Conservation (phyloP, 2,797 vertebrate genomes). For the Artibeus jamaicensis region DNA sequence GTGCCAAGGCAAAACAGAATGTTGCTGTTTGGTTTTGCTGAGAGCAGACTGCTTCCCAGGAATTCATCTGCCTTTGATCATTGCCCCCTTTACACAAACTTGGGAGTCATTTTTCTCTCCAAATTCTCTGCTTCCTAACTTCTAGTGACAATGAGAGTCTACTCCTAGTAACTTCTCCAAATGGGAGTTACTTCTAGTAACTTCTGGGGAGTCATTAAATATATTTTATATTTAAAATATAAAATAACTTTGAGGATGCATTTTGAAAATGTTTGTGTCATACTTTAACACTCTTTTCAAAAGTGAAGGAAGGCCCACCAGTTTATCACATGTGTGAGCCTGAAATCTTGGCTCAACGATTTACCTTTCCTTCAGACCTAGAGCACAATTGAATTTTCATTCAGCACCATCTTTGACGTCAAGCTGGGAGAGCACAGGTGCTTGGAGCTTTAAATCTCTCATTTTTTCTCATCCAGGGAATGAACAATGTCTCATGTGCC, state of each 20-base stretch:
- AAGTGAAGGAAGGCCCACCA: not conserved
- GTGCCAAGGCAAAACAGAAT: not conserved
- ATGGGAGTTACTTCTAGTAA: too few relatives aligned
- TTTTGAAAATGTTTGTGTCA: not conserved
- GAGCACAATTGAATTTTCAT: constrained; percentile 36
- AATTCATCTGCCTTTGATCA: not conserved
- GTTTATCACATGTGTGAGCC: not conserved
- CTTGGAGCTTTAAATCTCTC: constrained; percentile 22
- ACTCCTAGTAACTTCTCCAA: too few relatives aligned
- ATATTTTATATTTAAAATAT: constrained; percentile 34
- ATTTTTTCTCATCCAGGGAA: not conserved
- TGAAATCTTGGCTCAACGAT: constrained; percentile 14
- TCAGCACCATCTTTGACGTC: constrained; percentile 12
- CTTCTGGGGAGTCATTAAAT: too few relatives aligned
- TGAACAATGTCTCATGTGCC: constrained; percentile 16
- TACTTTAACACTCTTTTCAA: not conserved
- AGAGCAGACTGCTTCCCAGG: not conserved
- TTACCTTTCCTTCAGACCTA: not conserved
- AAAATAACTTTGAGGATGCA: not conserved
- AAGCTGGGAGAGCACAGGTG: constrained; percentile 22
- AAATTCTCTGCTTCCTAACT: not conserved
- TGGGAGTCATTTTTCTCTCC: not conserved
- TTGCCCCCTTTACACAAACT: not conserved
- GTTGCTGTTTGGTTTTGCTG: not conserved
- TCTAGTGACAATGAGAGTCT: not conserved